A percentile compares a stretch with the other conserved stretches of the same genome.
Conservation (phyloP, 1,140 invertebrate genomes). For the Parapsyche elsis region DNA sequence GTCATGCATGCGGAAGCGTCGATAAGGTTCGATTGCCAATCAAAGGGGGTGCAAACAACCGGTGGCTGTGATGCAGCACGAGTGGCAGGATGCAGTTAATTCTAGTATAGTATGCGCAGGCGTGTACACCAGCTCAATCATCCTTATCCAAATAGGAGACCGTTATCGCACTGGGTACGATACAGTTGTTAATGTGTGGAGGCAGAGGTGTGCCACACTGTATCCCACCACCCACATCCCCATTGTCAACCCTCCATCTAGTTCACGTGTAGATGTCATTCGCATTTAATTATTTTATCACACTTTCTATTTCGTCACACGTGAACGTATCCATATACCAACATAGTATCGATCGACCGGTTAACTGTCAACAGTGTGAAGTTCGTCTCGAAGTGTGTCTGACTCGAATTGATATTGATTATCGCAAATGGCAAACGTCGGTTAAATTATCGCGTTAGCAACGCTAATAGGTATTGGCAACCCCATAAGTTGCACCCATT, state of each 20-base stretch:
- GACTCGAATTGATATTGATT: neutral
- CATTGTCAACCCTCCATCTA: neutral
- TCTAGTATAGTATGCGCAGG: constrained; percentile 49
- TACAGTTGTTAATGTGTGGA: constrained; percentile 42
- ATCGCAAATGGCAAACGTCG: neutral
- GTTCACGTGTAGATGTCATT: too few relatives aligned
- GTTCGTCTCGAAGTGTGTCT: too few relatives aligned
- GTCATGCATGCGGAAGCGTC: constrained; percentile 5
- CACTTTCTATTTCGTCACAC: too few relatives aligned
- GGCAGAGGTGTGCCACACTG: neutral
- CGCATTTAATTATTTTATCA: too few relatives aligned
- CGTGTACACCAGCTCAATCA: constrained; percentile 52
- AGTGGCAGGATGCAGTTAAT: constrained; percentile 37
- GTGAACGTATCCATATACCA: too few relatives aligned
- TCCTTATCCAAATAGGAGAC: constrained; percentile 54
- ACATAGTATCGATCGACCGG: too few relatives aligned
- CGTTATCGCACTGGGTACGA: constrained; percentile 47
- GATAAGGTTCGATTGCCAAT: constrained; percentile 12
- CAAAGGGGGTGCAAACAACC: constrained; percentile 16
- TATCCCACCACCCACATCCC: neutral
- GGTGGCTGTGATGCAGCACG: neutral
- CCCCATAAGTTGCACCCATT: neutral
- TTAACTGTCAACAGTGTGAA: too few relatives aligned
- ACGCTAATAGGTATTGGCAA: neutral
- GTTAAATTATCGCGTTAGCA: constrained; percentile 9